These are phyloP conservation scores for Setophaga petechia DNA, from an alignment of 2,113 vertebrate genomes.

Conservation along the genomic window DNA sequence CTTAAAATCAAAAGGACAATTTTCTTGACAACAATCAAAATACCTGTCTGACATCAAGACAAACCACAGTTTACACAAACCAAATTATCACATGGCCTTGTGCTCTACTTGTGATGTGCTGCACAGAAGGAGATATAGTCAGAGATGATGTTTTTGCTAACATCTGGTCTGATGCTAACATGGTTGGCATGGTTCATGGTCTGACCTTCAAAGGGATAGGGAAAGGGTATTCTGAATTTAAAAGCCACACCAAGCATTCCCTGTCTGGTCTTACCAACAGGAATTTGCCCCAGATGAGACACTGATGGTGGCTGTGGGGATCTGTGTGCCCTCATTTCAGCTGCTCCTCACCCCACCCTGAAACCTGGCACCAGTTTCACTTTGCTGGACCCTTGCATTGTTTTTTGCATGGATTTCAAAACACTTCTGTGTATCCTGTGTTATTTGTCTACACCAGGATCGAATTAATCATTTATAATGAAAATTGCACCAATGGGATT, in stretches of 20 bases:
- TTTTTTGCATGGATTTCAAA: not conserved
- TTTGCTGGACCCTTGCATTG: not conserved
- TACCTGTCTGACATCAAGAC: not conserved
- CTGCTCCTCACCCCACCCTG: not conserved
- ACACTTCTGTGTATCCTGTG: not conserved
- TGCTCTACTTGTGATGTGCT: not conserved
- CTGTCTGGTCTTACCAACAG: rapidly evolving
- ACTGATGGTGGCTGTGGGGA: not conserved
- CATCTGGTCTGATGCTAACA: too few relatives aligned
- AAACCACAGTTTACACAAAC: not conserved
- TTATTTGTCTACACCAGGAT: not conserved
- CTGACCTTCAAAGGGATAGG: not conserved
- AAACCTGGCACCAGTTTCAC: not conserved
- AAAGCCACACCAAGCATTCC: not conserved
- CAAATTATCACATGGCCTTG: not conserved
- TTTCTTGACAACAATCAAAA: not conserved
- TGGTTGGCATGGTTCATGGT: too few relatives aligned
- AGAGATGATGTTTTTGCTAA: not conserved
- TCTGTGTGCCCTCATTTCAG: not conserved
- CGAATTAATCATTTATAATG: not conserved
- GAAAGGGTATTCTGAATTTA: not conserved
- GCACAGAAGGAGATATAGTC: not conserved
- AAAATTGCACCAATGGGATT: not conserved
- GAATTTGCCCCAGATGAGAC: not conserved
- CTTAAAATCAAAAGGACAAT: not conserved